phyloP scores from a whole-genome alignment of 2,888 invertebrate genomes.

The Sinelater perroti region DNA sequence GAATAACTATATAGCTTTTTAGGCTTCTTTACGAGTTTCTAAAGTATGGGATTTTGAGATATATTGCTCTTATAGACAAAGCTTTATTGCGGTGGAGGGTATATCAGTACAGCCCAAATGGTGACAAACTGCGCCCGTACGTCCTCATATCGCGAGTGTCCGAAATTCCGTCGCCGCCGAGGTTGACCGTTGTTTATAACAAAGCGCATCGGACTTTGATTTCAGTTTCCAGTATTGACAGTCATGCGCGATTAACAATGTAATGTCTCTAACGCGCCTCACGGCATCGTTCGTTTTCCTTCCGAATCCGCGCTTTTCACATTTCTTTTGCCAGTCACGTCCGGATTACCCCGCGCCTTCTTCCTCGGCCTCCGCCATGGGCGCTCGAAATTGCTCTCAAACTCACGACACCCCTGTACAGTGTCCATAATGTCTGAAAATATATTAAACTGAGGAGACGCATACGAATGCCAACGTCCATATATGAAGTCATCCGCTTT shows the following conservation, averaged over 20 bases:
- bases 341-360: slow-evolving; percentile 37
- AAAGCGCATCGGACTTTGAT: no score
- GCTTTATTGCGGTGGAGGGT: slow-evolving; percentile 55
- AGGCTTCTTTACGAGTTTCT: slow-evolving; percentile 59
- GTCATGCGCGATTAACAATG: background rate
- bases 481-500: slow-evolving; percentile 20
- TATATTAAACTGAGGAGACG: slow-evolving; percentile 34
- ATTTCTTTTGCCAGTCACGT: slow-evolving; percentile 45
- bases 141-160: slow-evolving; percentile 52
- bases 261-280: slow-evolving; percentile 3
- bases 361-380: slow-evolving; percentile 38
- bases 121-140: slow-evolving; percentile 57
- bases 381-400: slow-evolving; percentile 44
- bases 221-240: no score
- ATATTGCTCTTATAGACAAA: slow-evolving; percentile 60
- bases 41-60: slow-evolving; percentile 60
- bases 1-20: slow-evolving; percentile 57
- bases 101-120: slow-evolving; percentile 51
- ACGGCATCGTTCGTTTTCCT: slow-evolving; percentile 13
- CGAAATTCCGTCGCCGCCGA: slow-evolving; percentile 23
- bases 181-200: slow-evolving; percentile 25
- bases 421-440: slow-evolving; percentile 28
- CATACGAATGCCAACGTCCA: slow-evolving; percentile 24
- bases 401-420: slow-evolving; percentile 27
- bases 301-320: slow-evolving; percentile 10